Base-by-base conservation (phyloP, 2,888 invertebrate species). In the Nephrocerus scutellatus region DNA sequence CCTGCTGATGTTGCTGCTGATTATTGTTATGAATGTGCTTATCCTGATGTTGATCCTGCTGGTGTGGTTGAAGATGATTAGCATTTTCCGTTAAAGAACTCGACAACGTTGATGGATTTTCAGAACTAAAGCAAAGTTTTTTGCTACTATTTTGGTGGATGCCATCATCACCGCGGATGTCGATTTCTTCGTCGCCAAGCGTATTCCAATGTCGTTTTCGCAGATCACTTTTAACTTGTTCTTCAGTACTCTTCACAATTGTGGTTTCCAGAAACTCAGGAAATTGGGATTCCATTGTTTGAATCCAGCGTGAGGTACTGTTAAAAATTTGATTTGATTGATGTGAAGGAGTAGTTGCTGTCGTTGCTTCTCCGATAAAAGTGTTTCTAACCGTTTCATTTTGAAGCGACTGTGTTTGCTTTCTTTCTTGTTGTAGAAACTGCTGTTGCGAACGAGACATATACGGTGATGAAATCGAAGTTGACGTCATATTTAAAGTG, bases 221-320 rank as follows among this genome's bases (percentile, higher is more conserved):
- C 2, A 55, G 23, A 28, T 46, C 48, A 16, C 50, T 47, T 5
- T 33, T 7, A 19, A 45, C 45, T 4, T 23, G 14, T 12, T 24
- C 6, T 6, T 43, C 40, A 23, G 40, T 43, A 2, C 40, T 35
- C n/a, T 48, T 52, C 10, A 31, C 33, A 9, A 16, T 30, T 10
- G 44, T 39, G 10, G 41, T 55, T 14, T 60, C 50, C 46, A 62
- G 54, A 25, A 63, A 64, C 30, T 63, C 66, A 6, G 55, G 58
- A 32, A 63, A 59, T 44, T 62, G 65, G 10, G 62, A 61, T 34
- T 64, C 66, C 58, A 64, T 62, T 44, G 61, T 60, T 39, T 64
- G 64, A 60, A 64, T 63, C 64, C 64, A 64, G 31, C 66, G 59
- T 0, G 63, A 62, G 47, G 60, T 65, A 38, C 60, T 61, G 37